Conservation (phyloP, 2,888 invertebrate species). For the Caenorhabditis sp. region DNA sequence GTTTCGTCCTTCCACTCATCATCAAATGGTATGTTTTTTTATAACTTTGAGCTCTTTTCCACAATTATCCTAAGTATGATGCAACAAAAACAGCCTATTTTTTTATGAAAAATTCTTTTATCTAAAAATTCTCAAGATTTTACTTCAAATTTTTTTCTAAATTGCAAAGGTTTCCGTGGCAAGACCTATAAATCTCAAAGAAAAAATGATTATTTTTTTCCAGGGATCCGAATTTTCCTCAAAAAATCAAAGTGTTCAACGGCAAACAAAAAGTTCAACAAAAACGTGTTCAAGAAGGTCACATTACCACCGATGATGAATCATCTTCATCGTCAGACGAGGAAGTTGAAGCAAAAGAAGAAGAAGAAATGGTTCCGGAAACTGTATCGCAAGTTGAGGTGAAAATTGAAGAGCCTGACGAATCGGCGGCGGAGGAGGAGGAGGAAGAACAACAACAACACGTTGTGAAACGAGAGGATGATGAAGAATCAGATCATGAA, state of each 20-base stretch:
- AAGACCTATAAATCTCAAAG: no score
- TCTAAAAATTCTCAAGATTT: no score
- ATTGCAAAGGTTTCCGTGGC: no score
- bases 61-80: no score
- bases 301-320: slow-evolving; percentile 54
- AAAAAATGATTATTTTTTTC: no score
- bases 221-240: slow-evolving; percentile 29
- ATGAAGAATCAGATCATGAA: slow-evolving; percentile 34
- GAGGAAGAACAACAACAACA: not conserved
- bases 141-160: no score
- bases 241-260: slow-evolving; percentile 44
- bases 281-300: slow-evolving; percentile 45
- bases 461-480: slow-evolving; percentile 17
- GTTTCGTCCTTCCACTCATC: no score
- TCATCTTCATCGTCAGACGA: slow-evolving; percentile 41
- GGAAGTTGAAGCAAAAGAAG: slow-evolving; percentile 33
- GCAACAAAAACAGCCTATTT: no score
- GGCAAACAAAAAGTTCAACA: slow-evolving; percentile 33
- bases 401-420: slow-evolving; percentile 17
- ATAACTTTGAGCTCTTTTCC: no score
- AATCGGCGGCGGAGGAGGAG: not conserved
- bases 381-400: slow-evolving; percentile 12
- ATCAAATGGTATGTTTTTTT: no score
- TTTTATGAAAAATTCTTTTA: no score
- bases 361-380: slow-evolving; percentile 13